A percentile compares a stretch with the other conserved stretches of the same genome.
phyloP scores from a whole-genome alignment of 2,888 invertebrate genomes.

The Liodrosophila aerea region DNA sequence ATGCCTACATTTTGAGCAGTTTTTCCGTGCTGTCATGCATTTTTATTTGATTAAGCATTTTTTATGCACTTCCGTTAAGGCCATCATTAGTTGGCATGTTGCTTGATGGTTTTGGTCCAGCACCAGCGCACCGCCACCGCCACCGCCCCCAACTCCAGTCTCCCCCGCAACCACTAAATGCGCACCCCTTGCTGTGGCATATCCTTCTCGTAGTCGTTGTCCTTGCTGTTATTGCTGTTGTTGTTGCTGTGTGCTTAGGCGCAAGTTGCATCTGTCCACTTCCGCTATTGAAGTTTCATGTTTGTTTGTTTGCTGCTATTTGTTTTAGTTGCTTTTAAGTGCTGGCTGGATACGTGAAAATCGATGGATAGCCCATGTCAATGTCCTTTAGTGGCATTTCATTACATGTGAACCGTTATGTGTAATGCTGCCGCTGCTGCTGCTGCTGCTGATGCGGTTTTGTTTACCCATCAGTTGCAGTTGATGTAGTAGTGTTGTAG shows the following conservation, averaged over 20 bases:
- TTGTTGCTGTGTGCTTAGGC: conserved; percentile 53
- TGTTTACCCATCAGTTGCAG: conserved; percentile 60
- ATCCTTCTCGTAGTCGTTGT: conserved; percentile 31
- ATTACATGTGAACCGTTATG: conserved; percentile 64
- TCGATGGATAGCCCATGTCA: conserved; percentile 74
- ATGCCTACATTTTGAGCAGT: neutral
- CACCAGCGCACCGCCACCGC: conserved; percentile 40
- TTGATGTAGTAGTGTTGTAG: conserved; percentile 10
- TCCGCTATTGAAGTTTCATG: conserved; percentile 48
- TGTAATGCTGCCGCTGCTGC: conserved; percentile 11
- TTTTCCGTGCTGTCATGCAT: conserved; percentile 73
- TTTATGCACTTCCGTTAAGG: conserved; percentile 75
- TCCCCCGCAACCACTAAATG: conserved; percentile 15
- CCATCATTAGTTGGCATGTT: conserved; percentile 68
- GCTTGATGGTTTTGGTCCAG: conserved; percentile 64
- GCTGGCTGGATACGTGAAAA: conserved; percentile 37
- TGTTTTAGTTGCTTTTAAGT: conserved; percentile 62
- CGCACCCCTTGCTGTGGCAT: conserved; percentile 47
- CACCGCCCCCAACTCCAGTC: conserved; percentile 3
- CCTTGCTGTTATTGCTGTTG: conserved; percentile 19
- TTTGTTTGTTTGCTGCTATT: conserved; percentile 43
- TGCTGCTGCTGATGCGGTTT: conserved; percentile 35
- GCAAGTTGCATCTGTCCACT: conserved; percentile 79
- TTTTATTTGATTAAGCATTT: conserved; percentile 77
- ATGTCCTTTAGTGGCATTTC: conserved; percentile 74